Conservation (phyloP, 35 echinoderm and acorn worm species). For the Apostichopus parvimensis region DNA sequence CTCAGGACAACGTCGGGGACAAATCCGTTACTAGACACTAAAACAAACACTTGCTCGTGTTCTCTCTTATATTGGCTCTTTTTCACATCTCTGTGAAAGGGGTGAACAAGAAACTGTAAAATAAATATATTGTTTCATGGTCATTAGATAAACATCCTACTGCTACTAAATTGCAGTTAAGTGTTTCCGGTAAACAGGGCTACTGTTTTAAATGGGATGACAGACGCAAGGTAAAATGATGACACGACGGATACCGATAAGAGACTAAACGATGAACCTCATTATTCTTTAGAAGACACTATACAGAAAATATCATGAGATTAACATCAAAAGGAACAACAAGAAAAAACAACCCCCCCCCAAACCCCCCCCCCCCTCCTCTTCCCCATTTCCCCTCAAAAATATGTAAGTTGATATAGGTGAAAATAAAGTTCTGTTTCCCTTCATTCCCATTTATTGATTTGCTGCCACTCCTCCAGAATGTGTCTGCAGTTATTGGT, state of each 20-base stretch:
- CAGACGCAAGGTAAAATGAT: background rate
- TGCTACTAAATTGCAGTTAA: slow-evolving; percentile 32
- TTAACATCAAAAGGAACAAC: too few species aligned
- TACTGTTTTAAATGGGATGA: background rate
- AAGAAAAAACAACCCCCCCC: too few species aligned
- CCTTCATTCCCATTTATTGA: too few species aligned
- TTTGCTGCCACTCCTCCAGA: too few species aligned
- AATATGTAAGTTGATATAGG: too few species aligned
- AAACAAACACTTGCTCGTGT: background rate
- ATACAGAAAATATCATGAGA: too few species aligned
- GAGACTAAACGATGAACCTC: background rate
- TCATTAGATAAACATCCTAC: slow-evolving; percentile 45
- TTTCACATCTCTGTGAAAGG: background rate
- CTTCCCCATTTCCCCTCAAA: too few species aligned
- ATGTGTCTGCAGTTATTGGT: too few species aligned
- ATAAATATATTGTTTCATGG: slow-evolving; percentile 42
- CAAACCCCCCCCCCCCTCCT: too few species aligned
- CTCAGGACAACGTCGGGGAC: slow-evolving; percentile 44
- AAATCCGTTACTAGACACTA: background rate
- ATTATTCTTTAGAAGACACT: too few species aligned
- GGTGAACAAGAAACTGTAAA: background rate
- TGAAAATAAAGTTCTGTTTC: too few species aligned
- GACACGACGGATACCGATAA: slow-evolving; percentile 20
- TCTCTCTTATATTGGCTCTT: background rate
- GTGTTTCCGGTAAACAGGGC: slow-evolving; percentile 39